phyloP scores from a whole-genome alignment of 2,113 vertebrate species.

The Peromyscus maniculatus region DNA sequence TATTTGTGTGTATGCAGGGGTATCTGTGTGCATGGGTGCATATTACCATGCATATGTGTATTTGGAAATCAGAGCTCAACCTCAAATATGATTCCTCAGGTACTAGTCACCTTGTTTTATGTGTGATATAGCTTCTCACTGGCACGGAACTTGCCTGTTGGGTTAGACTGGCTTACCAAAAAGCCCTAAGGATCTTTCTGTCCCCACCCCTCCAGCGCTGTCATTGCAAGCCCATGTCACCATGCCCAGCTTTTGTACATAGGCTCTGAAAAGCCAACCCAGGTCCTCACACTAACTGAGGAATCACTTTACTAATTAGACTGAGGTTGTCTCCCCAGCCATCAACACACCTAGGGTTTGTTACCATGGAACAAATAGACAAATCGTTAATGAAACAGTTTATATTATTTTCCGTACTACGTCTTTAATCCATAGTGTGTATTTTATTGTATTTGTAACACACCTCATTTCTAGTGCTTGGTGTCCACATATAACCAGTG shows the following conservation, averaged over 20 bases:
- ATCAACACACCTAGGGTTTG: neutral
- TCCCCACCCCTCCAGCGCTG: no score
- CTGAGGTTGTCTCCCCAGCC: neutral
- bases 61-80: neutral
- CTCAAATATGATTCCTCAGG: neutral
- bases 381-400: neutral
- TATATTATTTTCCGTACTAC: neutral
- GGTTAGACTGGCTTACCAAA: neutral
- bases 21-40: neutral
- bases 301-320: neutral
- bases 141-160: neutral
- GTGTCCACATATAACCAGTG: accelerated
- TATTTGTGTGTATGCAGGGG: neutral
- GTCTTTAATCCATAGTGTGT: neutral
- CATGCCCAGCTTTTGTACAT: neutral
- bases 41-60: neutral
- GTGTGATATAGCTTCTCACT: neutral
- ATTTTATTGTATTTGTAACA: neutral
- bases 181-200: no score
- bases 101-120: neutral
- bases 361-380: neutral
- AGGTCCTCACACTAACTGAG: neutral
- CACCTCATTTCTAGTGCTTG: neutral
- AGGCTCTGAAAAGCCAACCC: neutral
- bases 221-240: neutral